Evolutionary conservation across 2,113 vertebrate genomes (phyloP).

Genomic region (Callithrix jacchus): DNA sequence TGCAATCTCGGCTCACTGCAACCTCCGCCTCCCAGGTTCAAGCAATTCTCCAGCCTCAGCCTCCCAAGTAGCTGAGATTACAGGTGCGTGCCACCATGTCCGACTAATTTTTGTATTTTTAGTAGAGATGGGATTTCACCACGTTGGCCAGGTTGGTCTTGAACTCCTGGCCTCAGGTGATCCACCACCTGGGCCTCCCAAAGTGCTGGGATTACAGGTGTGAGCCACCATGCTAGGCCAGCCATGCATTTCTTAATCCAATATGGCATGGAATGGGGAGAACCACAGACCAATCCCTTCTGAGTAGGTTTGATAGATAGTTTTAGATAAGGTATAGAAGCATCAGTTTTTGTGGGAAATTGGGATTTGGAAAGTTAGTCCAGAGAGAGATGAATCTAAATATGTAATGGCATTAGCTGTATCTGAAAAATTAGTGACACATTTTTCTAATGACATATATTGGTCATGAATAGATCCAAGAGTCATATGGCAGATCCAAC

Average conservation of each 20-base stretch:
- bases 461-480: neutral
- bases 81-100: no score
- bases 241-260: neutral
- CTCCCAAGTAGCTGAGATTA: no score
- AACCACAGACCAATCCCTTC: neutral
- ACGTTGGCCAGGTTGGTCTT: no score
- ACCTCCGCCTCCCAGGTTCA: no score
- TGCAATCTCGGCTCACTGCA: no score
- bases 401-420: neutral
- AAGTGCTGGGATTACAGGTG: no score
- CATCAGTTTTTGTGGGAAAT: neutral
- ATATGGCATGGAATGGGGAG: neutral
- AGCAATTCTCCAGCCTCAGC: no score
- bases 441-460: neutral
- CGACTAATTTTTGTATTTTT: no score
- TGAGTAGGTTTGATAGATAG: neutral
- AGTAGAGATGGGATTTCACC: no score
- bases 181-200: no score
- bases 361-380: neutral
- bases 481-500: neutral
- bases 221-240: neutral
- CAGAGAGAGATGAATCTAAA: neutral
- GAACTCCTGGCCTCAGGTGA: no score
- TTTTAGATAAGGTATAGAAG: neutral
- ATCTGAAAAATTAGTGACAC: neutral